Evolutionary conservation across 1,140 invertebrate genomes (phyloP).

Genomic region (Drosophila busckii): DNA sequence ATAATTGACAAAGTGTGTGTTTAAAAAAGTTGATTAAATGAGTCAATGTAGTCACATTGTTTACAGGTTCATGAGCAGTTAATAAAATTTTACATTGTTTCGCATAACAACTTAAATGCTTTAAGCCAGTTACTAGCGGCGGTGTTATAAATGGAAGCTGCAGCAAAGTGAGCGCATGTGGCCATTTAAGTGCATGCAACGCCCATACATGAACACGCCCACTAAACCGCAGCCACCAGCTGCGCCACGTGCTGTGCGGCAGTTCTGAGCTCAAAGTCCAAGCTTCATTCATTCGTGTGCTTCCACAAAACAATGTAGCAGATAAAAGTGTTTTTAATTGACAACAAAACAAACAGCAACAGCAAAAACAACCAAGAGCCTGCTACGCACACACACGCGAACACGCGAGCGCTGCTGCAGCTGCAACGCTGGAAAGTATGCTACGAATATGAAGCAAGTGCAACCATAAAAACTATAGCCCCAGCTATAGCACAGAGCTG

Average conservation of each 20-base stretch:
- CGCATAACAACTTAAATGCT: no score
- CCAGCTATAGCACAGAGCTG: constrained; percentile 9
- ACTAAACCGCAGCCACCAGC: constrained; percentile 17
- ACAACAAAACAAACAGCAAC: constrained; percentile 18
- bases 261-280: neutral
- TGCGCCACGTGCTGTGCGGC: neutral
- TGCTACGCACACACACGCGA: constrained; percentile 2
- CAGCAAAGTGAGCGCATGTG: constrained; percentile 21
- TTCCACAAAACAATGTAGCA: constrained; percentile 30
- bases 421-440: constrained; percentile 7
- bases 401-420: neutral
- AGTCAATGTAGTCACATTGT: no score
- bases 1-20: no score
- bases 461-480: constrained; percentile 3
- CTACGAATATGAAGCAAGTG: constrained; percentile 21
- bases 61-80: no score
- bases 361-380: neutral
- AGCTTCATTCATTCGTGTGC: constrained; percentile 10
- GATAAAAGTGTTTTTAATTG: constrained; percentile 51
- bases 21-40: no score
- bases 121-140: neutral
- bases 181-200: constrained; percentile 29
- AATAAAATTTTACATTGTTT: no score
- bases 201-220: constrained; percentile 5
- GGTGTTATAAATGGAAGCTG: constrained; percentile 28